phyloP scores from a whole-genome alignment of 2,797 vertebrate genomes.

The Megaceryle alcyon region DNA sequence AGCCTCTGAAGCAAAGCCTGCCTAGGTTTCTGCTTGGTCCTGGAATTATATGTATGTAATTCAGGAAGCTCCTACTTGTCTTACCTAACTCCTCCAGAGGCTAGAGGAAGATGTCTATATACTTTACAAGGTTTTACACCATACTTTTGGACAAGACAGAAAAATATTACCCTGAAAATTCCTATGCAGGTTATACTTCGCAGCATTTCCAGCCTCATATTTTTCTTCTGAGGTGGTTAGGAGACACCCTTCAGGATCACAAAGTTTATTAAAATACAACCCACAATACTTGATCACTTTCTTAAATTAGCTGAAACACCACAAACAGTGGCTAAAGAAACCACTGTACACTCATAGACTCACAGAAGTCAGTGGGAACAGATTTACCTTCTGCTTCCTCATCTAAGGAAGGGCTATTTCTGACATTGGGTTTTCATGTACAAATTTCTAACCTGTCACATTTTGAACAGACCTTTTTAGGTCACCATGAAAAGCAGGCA shows the following conservation, averaged over 20 bases:
- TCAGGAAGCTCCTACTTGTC: neutral
- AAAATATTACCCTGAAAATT: neutral
- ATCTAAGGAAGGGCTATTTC: neutral
- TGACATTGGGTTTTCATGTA: neutral
- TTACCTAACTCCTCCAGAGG: neutral
- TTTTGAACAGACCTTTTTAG: neutral
- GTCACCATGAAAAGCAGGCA: neutral
- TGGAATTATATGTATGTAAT: neutral
- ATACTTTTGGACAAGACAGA: neutral
- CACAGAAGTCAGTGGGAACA: neutral
- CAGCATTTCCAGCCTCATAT: neutral
- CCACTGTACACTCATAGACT: neutral
- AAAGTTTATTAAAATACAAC: conserved; percentile 8
- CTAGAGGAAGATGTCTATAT: neutral
- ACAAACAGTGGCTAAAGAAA: neutral
- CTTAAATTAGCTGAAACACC: neutral
- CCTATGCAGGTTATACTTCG: neutral
- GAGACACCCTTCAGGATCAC: neutral
- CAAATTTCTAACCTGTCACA: neutral
- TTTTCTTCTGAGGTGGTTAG: neutral
- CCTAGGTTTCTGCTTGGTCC: neutral
- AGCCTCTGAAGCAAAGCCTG: neutral
- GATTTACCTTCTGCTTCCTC: neutral
- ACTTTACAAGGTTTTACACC: neutral
- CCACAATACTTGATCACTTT: neutral